Evolutionary conservation across 2,113 vertebrate genomes (phyloP).

Genomic region (Stegostoma tigrinum): DNA sequence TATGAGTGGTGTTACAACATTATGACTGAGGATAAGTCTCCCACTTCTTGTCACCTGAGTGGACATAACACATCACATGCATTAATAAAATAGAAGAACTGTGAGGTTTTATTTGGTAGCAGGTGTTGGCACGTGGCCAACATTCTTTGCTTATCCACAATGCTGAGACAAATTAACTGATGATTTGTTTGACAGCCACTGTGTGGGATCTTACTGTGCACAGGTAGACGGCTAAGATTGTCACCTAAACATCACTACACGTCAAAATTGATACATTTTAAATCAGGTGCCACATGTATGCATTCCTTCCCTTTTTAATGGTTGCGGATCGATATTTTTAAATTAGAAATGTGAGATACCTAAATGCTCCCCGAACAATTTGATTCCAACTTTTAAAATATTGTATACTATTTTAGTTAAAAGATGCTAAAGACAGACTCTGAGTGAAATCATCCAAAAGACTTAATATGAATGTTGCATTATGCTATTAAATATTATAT

Average conservation of each 20-base stretch:
- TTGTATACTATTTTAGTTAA: not conserved
- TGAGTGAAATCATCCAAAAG: no score
- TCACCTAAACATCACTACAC: not conserved
- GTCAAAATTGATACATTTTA: not conserved
- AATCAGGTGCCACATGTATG: not conserved
- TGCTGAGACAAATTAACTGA: not conserved
- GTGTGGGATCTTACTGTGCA: not conserved
- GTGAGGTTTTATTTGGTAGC: not conserved
- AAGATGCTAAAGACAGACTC: not conserved
- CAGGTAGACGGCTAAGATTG: not conserved
- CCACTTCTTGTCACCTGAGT: not conserved
- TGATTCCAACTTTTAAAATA: no score
- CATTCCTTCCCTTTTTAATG: not conserved
- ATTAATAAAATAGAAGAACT: not conserved
- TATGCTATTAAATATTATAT: not conserved
- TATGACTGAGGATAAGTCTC: not conserved
- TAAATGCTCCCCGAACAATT: not conserved
- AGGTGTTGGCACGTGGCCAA: not conserved
- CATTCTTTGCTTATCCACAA: no score
- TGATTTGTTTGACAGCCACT: not conserved
- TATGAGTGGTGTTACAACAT: not conserved
- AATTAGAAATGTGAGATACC: not conserved
- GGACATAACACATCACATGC: not conserved
- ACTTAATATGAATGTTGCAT: no score
- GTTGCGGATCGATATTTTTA: not conserved